Evolutionary conservation across 2,113 vertebrate genomes (phyloP), one percentile per base, ranked within the genome.

Genomic region (Cyanistes caeruleus): DNA sequence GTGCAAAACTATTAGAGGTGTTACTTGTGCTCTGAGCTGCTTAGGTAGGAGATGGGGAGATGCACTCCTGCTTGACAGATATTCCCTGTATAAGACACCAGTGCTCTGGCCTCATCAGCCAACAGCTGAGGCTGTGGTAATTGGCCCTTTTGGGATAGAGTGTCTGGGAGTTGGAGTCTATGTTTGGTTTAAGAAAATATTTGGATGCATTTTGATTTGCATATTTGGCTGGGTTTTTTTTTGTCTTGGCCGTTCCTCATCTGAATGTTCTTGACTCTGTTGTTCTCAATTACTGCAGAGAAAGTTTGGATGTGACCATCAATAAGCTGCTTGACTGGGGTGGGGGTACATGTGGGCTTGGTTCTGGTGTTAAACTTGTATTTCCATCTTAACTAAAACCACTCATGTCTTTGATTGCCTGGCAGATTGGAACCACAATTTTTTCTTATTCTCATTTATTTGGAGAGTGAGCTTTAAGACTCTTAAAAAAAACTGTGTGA

Each of bases 201-300:
- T 87, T 75, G 56, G 76, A 64, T 33, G 15, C 73, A 5, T 69
- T 81, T 75, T 28, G 43, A 33, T 87, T 70, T 93, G 76, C 77
- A 41, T 95, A 89, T 93, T 92, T 95, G 48, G 33, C 64, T 95
- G 67, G 39, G 39, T 89, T 95, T 93, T 90, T 95, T 89, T 46
- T 93, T 4, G 2, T 85, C 58, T 85, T 88, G 35, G 33, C 60
- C 28, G 16, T 87, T 93, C 33, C 44, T 93, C 84, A 60, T 89
- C 33, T 87, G 89, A 84, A 82, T 75, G 76, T 59, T 18, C 64
- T 84, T 3, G 2, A 35, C 39, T 44, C 49, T 52, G 33, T 84
- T 89, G 73, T 95, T 89, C 41, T 88, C 87, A 52, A 35, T 95
- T 77, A 77, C 72, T 70, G 30, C 48, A 86, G 39, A 39, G 60